phyloP scores from a whole-genome alignment of 2,113 vertebrate genomes.

The Tachycineta bicolor region DNA sequence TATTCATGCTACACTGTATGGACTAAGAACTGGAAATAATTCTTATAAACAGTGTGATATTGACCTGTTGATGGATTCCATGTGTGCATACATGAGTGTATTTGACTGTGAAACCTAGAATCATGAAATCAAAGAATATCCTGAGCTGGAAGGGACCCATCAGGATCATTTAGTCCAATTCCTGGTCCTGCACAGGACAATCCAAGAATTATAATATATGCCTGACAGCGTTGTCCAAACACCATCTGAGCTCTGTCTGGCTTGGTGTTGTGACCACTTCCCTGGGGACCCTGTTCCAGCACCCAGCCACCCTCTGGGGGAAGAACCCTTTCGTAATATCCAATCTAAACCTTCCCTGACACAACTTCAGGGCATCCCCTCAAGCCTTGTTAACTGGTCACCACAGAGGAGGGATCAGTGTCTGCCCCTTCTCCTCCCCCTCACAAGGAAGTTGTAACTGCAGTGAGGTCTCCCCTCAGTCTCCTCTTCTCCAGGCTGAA shows the following conservation, averaged over 20 bases:
- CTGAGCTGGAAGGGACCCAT: background rate
- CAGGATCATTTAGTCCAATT: background rate
- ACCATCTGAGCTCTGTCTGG: background rate
- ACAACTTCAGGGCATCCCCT: background rate
- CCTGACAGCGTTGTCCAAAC: background rate
- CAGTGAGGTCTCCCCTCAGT: background rate
- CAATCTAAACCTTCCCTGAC: background rate
- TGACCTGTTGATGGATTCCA: background rate
- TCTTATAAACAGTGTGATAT: background rate
- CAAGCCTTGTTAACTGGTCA: background rate
- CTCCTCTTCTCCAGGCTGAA: background rate
- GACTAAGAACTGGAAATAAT: background rate
- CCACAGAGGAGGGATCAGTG: no score
- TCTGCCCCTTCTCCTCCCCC: background rate
- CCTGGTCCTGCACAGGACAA: background rate
- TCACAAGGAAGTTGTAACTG: accelerated
- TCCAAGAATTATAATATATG: background rate
- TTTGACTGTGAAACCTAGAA: background rate
- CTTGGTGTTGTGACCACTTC: background rate
- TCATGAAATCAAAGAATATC: background rate
- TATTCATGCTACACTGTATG: background rate
- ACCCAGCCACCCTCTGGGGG: accelerated
- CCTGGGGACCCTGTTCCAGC: background rate
- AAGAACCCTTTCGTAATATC: background rate
- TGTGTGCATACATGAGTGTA: background rate